Evolutionary conservation across 2,113 vertebrate species (phyloP), one percentile per base, ranked within the genome.

Genomic region (Rhabdomys dilectus): DNA sequence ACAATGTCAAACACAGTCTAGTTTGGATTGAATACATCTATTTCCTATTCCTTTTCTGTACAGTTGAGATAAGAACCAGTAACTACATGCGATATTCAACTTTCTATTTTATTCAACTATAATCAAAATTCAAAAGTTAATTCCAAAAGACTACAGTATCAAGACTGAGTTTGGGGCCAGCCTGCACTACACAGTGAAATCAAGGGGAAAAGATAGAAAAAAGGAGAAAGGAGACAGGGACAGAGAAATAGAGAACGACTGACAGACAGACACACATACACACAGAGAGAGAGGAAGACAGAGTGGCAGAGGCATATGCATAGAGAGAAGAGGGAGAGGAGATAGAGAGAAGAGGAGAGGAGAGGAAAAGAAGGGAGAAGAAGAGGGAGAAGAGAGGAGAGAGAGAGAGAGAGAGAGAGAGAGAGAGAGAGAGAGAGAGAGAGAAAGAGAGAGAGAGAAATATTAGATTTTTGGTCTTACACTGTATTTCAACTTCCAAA

Each of bases 61-160:
- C n/a, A 3, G 70, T n/a, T 53, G 7, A 16, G 3, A n/a, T 26
- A 72, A 26, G 31, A 36, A 34, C n/a, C 88, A 91, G 70, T 39
- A 75, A 45, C 6, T 1, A 31, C 42, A 51, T 56, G 17, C 34
- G 12, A 39, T 56, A 64, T 19, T 78, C 64, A 84, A 80, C 42
- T 92, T 95, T 90, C 89, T 66, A 56, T 91, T 95, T 86, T 72
- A 90, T 72, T 88, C 73, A 95, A 91, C 76, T 9, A 82, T 15
- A 62, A 7, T 45, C 22, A 80, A 97, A 96, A 93, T n/a, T 92
- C 39, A 96, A 96, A 92, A 77, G 9, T 89, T 89, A 36, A 29
- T 48, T 36, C 17, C 4, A 24, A 16, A 48, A 60, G n/a, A 5
- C 17, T 13, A 42, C 34, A 12, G 26, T 51, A 88, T 17, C 3